Conservation (phyloP, 1,140 invertebrate genomes). For the Trachymyrmex septentrionalis region DNA sequence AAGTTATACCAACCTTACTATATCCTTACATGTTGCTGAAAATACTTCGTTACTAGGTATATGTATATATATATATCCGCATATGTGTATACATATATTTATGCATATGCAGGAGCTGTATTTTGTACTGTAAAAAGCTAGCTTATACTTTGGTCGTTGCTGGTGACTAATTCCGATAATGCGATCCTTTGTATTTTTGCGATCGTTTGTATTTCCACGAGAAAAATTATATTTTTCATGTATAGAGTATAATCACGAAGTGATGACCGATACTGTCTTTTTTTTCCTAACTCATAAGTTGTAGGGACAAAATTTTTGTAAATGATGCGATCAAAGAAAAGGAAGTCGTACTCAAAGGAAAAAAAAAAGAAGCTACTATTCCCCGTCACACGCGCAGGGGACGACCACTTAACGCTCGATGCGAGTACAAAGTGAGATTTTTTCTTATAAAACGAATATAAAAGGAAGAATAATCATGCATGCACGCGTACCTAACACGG, state of each 20-base stretch:
- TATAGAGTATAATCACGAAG: slow-evolving; percentile 65
- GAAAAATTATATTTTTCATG: slow-evolving; percentile 74
- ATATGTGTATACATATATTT: slow-evolving; percentile 79
- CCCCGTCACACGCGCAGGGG: not conserved
- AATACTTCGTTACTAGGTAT: slow-evolving; percentile 82
- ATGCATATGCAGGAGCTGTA: slow-evolving; percentile 83
- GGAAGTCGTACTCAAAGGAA: not conserved
- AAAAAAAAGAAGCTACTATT: slow-evolving; percentile 25
- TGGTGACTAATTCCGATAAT: slow-evolving; percentile 83
- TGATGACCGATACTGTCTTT: slow-evolving; percentile 53
- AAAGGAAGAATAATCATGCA: not conserved
- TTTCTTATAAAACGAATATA: slow-evolving; percentile 53
- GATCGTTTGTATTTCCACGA: slow-evolving; percentile 30
- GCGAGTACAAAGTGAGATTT: slow-evolving; percentile 69
- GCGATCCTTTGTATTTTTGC: slow-evolving; percentile 70
- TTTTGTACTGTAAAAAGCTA: slow-evolving; percentile 87
- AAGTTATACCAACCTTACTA: slow-evolving; percentile 74
- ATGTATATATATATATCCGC: slow-evolving; percentile 80
- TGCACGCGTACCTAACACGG: not conserved
- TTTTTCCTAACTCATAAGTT: slow-evolving; percentile 64
- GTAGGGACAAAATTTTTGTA: slow-evolving; percentile 79
- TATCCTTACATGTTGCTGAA: slow-evolving; percentile 82
- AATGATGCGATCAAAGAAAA: slow-evolving; percentile 67
- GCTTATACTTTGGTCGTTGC: slow-evolving; percentile 86
- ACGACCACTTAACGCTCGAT: slow-evolving; percentile 59